These are phyloP conservation scores for Ctena decussata DNA, from an alignment of 2,888 invertebrate genomes.

Conservation along the genomic window DNA sequence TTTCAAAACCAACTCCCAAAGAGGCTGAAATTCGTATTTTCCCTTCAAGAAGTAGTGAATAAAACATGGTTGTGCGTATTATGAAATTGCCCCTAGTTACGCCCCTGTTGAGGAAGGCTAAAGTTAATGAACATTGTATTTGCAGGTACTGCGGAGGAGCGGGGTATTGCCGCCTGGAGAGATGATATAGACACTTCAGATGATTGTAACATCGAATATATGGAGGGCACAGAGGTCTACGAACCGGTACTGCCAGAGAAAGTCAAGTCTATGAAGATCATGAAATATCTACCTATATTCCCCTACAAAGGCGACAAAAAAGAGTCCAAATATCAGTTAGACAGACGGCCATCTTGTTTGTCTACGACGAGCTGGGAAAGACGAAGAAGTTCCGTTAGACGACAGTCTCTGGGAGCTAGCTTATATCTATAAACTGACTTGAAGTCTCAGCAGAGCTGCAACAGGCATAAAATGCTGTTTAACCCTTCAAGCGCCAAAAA, in stretches of 20 bases:
- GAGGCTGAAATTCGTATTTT: too few relatives aligned
- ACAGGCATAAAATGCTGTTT: too few relatives aligned
- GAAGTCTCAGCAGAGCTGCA: too few relatives aligned
- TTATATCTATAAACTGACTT: not conserved
- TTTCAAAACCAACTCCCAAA: too few relatives aligned
- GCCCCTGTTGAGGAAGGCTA: too few relatives aligned
- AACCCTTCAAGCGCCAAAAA: too few relatives aligned
- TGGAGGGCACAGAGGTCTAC: conserved; percentile 56
- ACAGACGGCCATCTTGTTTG: not conserved
- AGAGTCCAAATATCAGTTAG: not conserved
- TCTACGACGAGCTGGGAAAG: not conserved
- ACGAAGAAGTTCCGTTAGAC: not conserved
- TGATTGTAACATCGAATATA: conserved; percentile 17
- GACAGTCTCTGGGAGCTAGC: not conserved
- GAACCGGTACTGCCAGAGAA: conserved; percentile 16
- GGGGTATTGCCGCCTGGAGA: conserved; percentile 35
- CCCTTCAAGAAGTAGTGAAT: too few relatives aligned
- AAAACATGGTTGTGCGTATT: too few relatives aligned
- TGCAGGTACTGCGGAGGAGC: conserved; percentile 50
- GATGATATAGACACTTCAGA: not conserved
- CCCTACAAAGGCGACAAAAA: not conserved
- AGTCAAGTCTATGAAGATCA: not conserved
- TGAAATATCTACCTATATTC: conserved; percentile 13
- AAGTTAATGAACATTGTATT: too few relatives aligned
- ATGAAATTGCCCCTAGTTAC: too few relatives aligned